Conservation (phyloP, 2,797 vertebrate genomes). For the Poeciliopsis paucimaculata region DNA sequence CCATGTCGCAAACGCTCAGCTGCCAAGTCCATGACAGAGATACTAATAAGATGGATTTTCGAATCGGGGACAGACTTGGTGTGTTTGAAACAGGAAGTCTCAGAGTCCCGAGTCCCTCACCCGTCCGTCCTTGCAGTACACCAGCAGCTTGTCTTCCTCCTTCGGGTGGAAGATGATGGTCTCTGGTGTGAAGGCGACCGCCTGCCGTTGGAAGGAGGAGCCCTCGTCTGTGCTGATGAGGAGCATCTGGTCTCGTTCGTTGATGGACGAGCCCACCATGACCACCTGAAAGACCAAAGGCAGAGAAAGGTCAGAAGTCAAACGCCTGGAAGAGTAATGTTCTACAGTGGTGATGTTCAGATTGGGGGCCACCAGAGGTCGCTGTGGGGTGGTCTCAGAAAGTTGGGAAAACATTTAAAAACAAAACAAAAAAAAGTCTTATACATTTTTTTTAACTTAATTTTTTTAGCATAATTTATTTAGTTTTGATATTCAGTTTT, state of each 20-base stretch:
- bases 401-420: no score
- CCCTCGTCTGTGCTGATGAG: slow-evolving; percentile 95
- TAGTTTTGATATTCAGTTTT: no score
- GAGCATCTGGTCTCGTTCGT: slow-evolving; percentile 91
- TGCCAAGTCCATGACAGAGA: neutral
- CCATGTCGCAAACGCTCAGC: neutral
- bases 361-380: no score
- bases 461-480: no score
- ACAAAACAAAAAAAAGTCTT: no score
- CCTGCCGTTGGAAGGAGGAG: slow-evolving; percentile 90
- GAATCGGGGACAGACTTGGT: neutral
- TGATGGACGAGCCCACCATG: slow-evolving; percentile 91
- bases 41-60: neutral
- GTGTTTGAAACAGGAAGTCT: neutral
- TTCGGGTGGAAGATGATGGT: slow-evolving; percentile 92
- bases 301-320: slow-evolving; percentile 30
- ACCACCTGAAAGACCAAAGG: slow-evolving; percentile 82
- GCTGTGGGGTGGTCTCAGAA: no score
- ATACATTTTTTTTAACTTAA: no score
- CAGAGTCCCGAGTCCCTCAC: slow-evolving; percentile 63
- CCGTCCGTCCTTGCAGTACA: slow-evolving; percentile 90
- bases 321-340: slow-evolving; percentile 4
- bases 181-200: slow-evolving; percentile 88
- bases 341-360: neutral
- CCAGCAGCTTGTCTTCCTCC: slow-evolving; percentile 93